Conservation (phyloP, 2,888 invertebrate genomes). For the Periphyllus acericola region DNA sequence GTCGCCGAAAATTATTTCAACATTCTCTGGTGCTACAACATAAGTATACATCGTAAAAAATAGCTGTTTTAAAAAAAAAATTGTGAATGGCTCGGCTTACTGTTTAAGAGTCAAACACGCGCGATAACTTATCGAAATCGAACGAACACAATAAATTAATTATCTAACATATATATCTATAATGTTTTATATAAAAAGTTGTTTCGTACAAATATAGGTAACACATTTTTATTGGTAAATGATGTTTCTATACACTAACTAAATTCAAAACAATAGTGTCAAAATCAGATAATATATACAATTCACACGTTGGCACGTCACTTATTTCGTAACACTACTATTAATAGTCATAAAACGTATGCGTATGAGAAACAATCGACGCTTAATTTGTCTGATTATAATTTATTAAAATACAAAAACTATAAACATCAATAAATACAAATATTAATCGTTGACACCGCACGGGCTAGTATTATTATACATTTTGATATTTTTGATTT, state of each 20-base stretch:
- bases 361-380: background rate
- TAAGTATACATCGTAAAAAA: background rate
- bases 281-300: background rate
- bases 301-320: background rate
- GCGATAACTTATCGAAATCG: too few species aligned
- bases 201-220: background rate
- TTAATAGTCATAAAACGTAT: background rate
- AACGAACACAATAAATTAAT: too few species aligned
- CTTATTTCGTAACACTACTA: background rate
- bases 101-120: too few species aligned
- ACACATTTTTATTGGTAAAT: slow-evolving; percentile 2
- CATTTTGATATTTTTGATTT: too few species aligned
- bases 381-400: background rate
- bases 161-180: too few species aligned
- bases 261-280: background rate
- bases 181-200: too few species aligned
- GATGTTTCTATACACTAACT: background rate
- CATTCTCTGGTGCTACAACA: background rate
- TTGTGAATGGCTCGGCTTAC: too few species aligned
- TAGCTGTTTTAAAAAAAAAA: too few species aligned
- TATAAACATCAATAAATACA: background rate
- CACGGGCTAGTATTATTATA: background rate
- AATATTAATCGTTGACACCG: background rate
- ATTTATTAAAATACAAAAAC: background rate
- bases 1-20: background rate